Base-by-base conservation (phyloP, 2,888 invertebrate genomes). In the Alitta virens region DNA sequence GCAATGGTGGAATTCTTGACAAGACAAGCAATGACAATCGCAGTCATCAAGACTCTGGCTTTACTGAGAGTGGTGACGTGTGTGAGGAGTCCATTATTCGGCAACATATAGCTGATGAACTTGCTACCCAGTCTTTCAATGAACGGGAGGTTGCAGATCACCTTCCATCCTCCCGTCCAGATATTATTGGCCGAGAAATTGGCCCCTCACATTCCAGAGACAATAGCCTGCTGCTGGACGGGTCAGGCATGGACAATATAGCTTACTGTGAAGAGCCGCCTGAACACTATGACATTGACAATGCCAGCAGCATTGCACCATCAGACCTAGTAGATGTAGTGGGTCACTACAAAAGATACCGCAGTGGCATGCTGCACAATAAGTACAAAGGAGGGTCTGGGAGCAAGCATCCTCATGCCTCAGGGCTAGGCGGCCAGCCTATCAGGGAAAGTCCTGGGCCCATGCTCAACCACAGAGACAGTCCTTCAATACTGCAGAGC, bases 281-380 rank as follows among this genome's bases (percentile, higher is more conserved):
- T 2, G 80, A 78, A 62, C 76, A 74, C 61, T 97, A 97, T 78
- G 96, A 97, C 80, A 85, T 97, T 66, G 97, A 97, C 84, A 96
- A 96, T 82, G 95, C 96, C 1, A 95, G 94, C 80, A 95, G 94
- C 0, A 96, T 97, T 71, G 97, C 97, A 0, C 96, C 97, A 0
- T 95, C 95, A 1, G 97, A 97, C 78, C 56, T 68, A 27, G 96
- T 63, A 16, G 96, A 97, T 78, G 92, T 97, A 67, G 93, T 94
- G 14, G 94, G 94, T 75, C 96, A 97, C 80, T 97, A 97, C 79
- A 94, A 95, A 84, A 93, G 85, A 68, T 95, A 92, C 80, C 86
- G 95, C 26, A 92, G 92, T 23, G 63, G 63, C 40, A 50, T 62
- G 26, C 27, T 52, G n/a, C 54, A 46, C 18, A 49, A 56, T 14